Conservation (phyloP, 2,888 invertebrate species). For the Stegana nigrithorax region DNA sequence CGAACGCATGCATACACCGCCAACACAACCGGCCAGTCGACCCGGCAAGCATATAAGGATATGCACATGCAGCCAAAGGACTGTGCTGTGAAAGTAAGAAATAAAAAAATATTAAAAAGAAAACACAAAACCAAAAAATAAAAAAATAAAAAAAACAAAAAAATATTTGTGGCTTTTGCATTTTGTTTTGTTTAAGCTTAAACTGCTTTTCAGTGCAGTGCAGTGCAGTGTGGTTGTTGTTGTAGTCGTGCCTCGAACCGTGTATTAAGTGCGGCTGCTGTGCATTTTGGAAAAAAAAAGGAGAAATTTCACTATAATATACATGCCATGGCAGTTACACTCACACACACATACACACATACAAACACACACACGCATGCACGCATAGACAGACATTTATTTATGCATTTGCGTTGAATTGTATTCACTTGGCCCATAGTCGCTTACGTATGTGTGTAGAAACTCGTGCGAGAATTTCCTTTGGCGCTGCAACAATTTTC, state of each 20-base stretch:
- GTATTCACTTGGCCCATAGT: background rate
- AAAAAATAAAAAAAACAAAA: slow-evolving; percentile 45
- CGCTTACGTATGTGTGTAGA: slow-evolving; percentile 18
- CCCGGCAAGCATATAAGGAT: background rate
- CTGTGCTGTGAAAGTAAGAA: too few relatives aligned
- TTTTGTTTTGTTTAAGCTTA: slow-evolving; percentile 3
- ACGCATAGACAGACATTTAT: background rate
- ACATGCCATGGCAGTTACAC: slow-evolving; percentile 41
- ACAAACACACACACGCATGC: slow-evolving; percentile 11
- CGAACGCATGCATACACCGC: slow-evolving; percentile 19
- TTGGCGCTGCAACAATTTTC: slow-evolving; percentile 11
- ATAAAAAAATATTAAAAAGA: slow-evolving; percentile 1
- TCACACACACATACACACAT: background rate
- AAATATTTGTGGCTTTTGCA: slow-evolving; percentile 1
- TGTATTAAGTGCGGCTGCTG: slow-evolving; percentile 55
- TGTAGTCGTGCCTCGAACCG: slow-evolving; percentile 5
- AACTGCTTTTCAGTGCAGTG: slow-evolving; percentile 9
- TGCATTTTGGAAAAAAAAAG: slow-evolving; percentile 32
- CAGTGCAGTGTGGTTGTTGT: slow-evolving; percentile 17
- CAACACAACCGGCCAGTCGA: too few relatives aligned
- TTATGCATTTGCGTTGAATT: too few relatives aligned
- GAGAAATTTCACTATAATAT: slow-evolving; percentile 48
- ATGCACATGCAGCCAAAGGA: slow-evolving; percentile 8
- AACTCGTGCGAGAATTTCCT: slow-evolving; percentile 21
- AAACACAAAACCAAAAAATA: background rate